These are phyloP conservation scores for Carabus problematicus DNA, from an alignment of 2,888 invertebrate genomes.

Conservation along the genomic window DNA sequence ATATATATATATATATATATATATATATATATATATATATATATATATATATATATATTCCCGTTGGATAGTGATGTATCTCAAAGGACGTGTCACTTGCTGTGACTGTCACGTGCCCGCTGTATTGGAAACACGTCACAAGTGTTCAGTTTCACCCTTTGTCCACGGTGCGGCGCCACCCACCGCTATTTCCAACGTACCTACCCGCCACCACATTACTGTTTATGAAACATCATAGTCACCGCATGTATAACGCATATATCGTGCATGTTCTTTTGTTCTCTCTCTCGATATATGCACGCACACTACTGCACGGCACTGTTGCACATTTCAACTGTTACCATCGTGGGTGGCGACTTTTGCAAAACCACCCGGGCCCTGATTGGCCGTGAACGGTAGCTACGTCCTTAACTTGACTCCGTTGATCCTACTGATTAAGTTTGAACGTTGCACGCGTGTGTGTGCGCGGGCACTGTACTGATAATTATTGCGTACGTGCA, in stretches of 20 bases:
- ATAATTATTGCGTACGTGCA: background rate
- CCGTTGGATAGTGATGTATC: too few relatives aligned
- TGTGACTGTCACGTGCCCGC: slow-evolving; percentile 32
- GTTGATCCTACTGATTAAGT: too few relatives aligned
- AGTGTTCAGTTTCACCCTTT: slow-evolving; percentile 35
- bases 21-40: too few relatives aligned
- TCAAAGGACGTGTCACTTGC: slow-evolving; percentile 37
- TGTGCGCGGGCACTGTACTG: background rate
- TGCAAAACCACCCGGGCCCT: too few relatives aligned
- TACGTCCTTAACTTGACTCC: too few relatives aligned
- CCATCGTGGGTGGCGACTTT: too few relatives aligned
- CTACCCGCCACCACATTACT: slow-evolving; percentile 18
- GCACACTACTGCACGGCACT: background rate
- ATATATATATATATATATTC: too few relatives aligned
- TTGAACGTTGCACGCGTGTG: too few relatives aligned
- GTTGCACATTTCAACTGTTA: too few relatives aligned
- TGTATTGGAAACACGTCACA: slow-evolving; percentile 40
- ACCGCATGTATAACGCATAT: too few relatives aligned
- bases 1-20: too few relatives aligned
- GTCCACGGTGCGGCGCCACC: slow-evolving; percentile 26
- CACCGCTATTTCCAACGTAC: slow-evolving; percentile 12
- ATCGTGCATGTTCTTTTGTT: slow-evolving; percentile 3
- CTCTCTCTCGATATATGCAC: background rate
- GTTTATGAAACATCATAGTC: slow-evolving; percentile 34
- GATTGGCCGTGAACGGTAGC: too few relatives aligned